Conservation (phyloP, 2,113 vertebrate genomes). For the Spilogale gracilis region DNA sequence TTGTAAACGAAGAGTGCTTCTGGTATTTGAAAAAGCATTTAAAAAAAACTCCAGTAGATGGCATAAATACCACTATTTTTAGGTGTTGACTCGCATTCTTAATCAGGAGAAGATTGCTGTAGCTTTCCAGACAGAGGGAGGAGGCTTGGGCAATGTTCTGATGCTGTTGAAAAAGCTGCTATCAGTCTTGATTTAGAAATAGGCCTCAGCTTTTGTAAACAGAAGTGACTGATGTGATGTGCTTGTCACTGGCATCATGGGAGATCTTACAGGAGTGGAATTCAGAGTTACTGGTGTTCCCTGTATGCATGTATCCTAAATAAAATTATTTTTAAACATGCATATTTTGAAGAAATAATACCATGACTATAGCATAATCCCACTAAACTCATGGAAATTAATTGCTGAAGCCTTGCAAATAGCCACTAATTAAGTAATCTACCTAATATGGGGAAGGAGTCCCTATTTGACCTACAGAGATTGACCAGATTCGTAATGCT, state of each 20-base stretch:
- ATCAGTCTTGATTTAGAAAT: not conserved
- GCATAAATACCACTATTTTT: slow-evolving; percentile 9
- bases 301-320: not conserved
- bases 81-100: not conserved
- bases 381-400: not conserved
- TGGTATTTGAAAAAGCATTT: slow-evolving; percentile 6
- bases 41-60: slow-evolving; percentile 28
- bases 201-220: not conserved
- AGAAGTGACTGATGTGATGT: not conserved
- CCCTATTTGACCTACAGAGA: not conserved
- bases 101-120: fast-evolving
- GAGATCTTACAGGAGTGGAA: not conserved
- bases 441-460: not conserved
- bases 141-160: not conserved
- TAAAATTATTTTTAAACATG: not conserved
- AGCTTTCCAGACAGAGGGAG: not conserved
- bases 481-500: not conserved
- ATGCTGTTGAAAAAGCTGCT: not conserved
- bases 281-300: not conserved
- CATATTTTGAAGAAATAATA: slow-evolving; percentile 20
- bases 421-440: not conserved
- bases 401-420: not conserved
- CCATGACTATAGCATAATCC: not conserved
- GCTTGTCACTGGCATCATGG: not conserved
- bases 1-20: not conserved